Conservation (phyloP, 2,797 vertebrate species). For the Odontamblyopus rebecca region DNA sequence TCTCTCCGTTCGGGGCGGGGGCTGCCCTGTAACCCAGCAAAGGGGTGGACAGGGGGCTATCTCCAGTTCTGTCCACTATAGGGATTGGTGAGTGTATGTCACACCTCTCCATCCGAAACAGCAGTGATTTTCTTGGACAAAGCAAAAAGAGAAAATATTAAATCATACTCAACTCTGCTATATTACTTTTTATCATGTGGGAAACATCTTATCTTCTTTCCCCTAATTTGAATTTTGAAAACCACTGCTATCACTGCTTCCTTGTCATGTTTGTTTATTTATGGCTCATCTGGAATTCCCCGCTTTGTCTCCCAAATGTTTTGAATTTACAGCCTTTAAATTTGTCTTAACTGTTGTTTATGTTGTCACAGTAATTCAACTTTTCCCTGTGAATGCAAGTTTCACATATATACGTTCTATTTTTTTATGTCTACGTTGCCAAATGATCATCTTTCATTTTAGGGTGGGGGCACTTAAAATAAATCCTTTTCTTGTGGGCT, state of each 20-base stretch:
- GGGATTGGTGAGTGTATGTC: conserved; percentile 78
- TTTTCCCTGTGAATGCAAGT: background rate
- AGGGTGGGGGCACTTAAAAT: background rate
- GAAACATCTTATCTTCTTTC: background rate
- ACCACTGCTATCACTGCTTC: conserved; percentile 49
- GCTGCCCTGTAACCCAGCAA: conserved; percentile 77
- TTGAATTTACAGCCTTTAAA: conserved; percentile 65
- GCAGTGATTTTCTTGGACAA: conserved; percentile 59
- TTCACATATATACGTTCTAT: background rate
- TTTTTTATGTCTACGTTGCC: background rate
- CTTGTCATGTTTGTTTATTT: conserved; percentile 10
- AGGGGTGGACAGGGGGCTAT: conserved; percentile 47
- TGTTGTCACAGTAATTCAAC: too few relatives aligned
- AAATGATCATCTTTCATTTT: background rate
- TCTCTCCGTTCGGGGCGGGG: conserved; percentile 84
- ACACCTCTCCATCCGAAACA: conserved; percentile 36
- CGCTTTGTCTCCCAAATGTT: conserved; percentile 21
- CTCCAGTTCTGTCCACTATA: conserved; percentile 58
- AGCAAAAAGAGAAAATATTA: conserved; percentile 14
- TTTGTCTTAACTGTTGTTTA: background rate
- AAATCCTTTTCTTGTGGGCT: conserved; percentile 4
- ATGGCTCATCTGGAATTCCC: conserved; percentile 19
- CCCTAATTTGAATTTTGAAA: conserved; percentile 36
- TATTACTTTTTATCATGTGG: background rate
- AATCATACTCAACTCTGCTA: background rate